These are phyloP conservation scores for Solenopsis invicta DNA, from an alignment of 1,140 invertebrate genomes.

Conservation along the genomic window DNA sequence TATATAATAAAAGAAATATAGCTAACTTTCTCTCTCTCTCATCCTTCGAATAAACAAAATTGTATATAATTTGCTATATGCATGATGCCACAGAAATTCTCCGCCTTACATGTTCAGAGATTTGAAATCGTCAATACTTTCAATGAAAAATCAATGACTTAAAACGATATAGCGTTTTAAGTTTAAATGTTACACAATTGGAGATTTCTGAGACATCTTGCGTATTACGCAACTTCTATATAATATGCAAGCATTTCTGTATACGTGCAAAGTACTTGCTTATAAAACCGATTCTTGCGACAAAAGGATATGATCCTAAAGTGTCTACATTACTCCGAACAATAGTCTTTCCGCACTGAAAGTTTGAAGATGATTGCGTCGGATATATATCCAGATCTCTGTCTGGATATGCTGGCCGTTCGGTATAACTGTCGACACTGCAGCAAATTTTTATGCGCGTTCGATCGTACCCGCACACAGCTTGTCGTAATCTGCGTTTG, in stretches of 20 bases:
- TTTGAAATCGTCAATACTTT: neutral
- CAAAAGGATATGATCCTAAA: constrained; percentile 79
- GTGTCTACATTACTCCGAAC: constrained; percentile 66
- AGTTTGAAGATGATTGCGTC: constrained; percentile 27
- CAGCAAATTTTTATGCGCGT: constrained; percentile 78
- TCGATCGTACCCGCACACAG: constrained; percentile 78
- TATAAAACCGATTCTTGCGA: constrained; percentile 78
- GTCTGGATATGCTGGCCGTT: constrained; percentile 16
- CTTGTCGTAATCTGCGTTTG: constrained; percentile 76
- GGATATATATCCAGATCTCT: constrained; percentile 6
- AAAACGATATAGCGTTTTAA: neutral
- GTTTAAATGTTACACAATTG: neutral
- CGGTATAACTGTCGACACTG: constrained; percentile 36
- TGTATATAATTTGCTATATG: constrained; percentile 7
- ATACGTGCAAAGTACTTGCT: constrained; percentile 71
- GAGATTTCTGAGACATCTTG: constrained; percentile 4
- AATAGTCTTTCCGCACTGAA: constrained; percentile 76
- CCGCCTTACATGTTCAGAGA: neutral
- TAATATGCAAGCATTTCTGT: constrained; percentile 1
- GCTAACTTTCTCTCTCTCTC: constrained; percentile 28
- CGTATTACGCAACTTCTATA: neutral
- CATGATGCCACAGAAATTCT: neutral
- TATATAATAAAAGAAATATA: constrained; percentile 44
- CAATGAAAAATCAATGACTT: neutral
- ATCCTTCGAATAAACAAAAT: constrained; percentile 19